A percentile compares a stretch with the other conserved stretches of the same genome.
phyloP scores from a whole-genome alignment of 2,113 vertebrate genomes.

The Microcebus murinus region DNA sequence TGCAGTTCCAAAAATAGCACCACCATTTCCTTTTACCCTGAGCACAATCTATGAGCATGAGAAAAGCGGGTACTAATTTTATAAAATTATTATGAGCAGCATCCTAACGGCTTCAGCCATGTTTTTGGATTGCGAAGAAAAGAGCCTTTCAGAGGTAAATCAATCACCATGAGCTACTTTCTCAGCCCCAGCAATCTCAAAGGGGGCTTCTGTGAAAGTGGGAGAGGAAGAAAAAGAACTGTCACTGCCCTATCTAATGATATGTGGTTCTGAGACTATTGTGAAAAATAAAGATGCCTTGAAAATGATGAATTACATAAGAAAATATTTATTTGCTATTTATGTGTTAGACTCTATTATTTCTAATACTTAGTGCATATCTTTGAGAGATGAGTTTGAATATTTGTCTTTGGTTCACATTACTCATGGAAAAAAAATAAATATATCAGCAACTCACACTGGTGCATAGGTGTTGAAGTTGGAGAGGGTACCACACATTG shows the following conservation, averaged over 20 bases:
- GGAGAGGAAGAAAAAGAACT: neutral
- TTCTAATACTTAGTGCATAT: neutral
- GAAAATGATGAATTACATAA: neutral
- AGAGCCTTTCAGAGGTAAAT: neutral
- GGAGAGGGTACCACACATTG: neutral
- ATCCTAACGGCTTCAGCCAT: neutral
- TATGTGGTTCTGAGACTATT: neutral
- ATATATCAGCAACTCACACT: neutral
- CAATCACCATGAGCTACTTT: neutral
- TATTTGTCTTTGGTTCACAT: slow-evolving; percentile 1
- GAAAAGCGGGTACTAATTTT: neutral
- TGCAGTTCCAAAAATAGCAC: neutral
- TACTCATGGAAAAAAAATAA: neutral
- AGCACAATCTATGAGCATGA: neutral
- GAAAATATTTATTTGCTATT: neutral
- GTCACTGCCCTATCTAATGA: neutral
- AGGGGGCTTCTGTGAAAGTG: neutral
- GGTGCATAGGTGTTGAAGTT: neutral
- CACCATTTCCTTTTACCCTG: neutral
- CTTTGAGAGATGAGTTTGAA: neutral
- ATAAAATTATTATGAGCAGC: neutral
- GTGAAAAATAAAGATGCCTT: neutral
- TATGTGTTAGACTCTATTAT: neutral
- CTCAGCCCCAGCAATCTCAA: neutral
- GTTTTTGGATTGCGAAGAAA: neutral